A percentile compares a stretch with the other conserved stretches of the same genome.
phyloP scores from a whole-genome alignment of 2,888 invertebrate genomes.

The Xanthostigma xanthostigma region DNA sequence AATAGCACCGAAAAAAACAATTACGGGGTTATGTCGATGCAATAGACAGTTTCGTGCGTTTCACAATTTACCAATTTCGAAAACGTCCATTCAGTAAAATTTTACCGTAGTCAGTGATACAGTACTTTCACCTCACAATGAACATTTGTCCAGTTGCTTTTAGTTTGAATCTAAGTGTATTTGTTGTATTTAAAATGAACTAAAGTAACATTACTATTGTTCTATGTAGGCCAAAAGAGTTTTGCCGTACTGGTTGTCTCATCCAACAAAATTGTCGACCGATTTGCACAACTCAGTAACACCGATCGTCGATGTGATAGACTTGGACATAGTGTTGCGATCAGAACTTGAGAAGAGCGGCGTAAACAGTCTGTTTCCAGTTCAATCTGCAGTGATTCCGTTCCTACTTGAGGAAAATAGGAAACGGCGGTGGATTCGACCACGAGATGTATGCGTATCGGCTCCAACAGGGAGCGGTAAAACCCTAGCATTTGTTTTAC shows the following conservation, averaged over 20 bases:
- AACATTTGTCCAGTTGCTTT: background rate
- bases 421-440: constrained; percentile 46
- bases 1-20: too few species aligned
- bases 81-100: too few species aligned
- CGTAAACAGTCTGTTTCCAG: constrained; percentile 70
- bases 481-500: constrained; percentile 86
- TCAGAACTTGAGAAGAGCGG: constrained; percentile 50
- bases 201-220: constrained; percentile 10
- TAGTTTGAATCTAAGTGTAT: too few species aligned
- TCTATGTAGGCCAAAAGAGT: constrained; percentile 52
- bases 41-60: too few species aligned
- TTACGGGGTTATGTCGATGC: too few species aligned
- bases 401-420: constrained; percentile 52
- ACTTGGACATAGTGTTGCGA: constrained; percentile 47
- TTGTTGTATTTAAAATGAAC: too few species aligned
- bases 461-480: constrained; percentile 98
- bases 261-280: constrained; percentile 64
- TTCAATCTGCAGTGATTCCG: constrained; percentile 64
- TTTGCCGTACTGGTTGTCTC: constrained; percentile 74
- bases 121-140: too few species aligned
- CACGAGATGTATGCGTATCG: constrained; percentile 86
- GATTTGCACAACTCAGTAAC: constrained; percentile 42
- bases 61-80: too few species aligned
- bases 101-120: too few species aligned
- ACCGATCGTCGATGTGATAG: constrained; percentile 38